A percentile compares a stretch with the other conserved stretches of the same genome.
Conservation (phyloP, 2,113 vertebrate genomes). For the Cryptomyrus ogoouensis region DNA sequence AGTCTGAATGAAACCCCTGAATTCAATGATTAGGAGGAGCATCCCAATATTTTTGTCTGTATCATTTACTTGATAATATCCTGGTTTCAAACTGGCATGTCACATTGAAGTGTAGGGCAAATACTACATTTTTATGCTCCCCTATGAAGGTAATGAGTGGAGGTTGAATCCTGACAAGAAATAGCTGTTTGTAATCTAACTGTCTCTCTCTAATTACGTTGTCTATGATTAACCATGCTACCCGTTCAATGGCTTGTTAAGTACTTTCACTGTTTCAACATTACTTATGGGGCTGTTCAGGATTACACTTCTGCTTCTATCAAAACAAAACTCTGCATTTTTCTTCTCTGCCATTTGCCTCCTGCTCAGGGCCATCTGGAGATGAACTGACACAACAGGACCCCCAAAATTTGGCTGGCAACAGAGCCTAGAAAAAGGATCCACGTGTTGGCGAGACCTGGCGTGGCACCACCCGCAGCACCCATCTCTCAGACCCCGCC, state of each 20-base stretch:
- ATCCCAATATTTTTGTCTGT: not conserved
- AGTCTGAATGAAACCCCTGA: not conserved
- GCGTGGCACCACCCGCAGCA: not conserved
- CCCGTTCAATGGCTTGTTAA: not conserved
- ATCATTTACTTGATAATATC: not conserved
- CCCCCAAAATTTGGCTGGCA: not conserved
- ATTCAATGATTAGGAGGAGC: not conserved
- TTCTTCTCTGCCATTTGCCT: not conserved
- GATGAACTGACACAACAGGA: not conserved
- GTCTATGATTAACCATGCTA: not conserved
- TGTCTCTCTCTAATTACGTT: not conserved
- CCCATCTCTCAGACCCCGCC: not conserved
- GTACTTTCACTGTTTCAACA: not conserved
- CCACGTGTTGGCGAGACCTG: not conserved
- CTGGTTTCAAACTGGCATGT: not conserved
- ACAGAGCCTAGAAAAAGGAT: not conserved
- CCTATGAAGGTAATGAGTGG: not conserved
- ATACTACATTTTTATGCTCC: not conserved
- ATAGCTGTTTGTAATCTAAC: not conserved
- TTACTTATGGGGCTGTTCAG: not conserved
- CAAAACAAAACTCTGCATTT: not conserved
- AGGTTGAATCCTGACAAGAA: not conserved
- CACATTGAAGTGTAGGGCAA: not conserved
- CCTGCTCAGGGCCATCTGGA: slow-evolving; percentile 1
- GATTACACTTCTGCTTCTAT: not conserved